Base-by-base conservation (phyloP, 2,797 vertebrate species). In the Neomorphus geoffroyi region DNA sequence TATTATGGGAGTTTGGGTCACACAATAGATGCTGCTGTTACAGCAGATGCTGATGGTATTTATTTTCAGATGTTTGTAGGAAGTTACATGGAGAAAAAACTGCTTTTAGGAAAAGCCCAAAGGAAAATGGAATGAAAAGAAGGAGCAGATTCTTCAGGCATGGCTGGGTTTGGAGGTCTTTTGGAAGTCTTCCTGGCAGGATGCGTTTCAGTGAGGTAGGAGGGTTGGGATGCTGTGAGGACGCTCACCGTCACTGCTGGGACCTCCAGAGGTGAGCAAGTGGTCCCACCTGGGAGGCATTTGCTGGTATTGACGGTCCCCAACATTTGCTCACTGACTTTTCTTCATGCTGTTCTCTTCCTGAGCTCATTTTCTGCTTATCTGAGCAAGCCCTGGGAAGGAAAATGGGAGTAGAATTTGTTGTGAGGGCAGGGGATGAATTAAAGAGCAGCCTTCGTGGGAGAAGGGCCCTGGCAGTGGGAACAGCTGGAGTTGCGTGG, bases 231-330 rank as follows among this genome's bases (percentile, higher is more conserved):
- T 39, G 39, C 13, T 8, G 24, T 61, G 50, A 58, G 32, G 64
- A 58, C 75, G 91, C 96, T 98, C 80, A 95, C 96, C 1, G 23
- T 86, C 45, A 88, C 75, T 64, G 94, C 70, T 11, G 97, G 70
- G 16, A 86, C 88, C 45, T 92, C 96, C 92, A 70, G 97, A 27
- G 97, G 95, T 10, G 96, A 89, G 88, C 94, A 91, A 39, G 13
- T 18, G 62, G 93, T 89, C 23, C 92, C 96, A 7, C 75, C 85
- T 9, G 60, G 82, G 67, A 66, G 83, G 78, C 64, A 56, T 67
- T 88, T 96, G 56, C 85, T 88, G 79, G n/a, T 22, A 30, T 62
- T 80, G 33, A 78, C 74, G 30, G 92, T 94, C 23, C 97, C 97
- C 72, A 91, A 93, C 17, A 72, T 58, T 85, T 48, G 78, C 32